Evolutionary conservation across 2,797 vertebrate genomes (phyloP).

Genomic region (Fringilla coelebs): DNA sequence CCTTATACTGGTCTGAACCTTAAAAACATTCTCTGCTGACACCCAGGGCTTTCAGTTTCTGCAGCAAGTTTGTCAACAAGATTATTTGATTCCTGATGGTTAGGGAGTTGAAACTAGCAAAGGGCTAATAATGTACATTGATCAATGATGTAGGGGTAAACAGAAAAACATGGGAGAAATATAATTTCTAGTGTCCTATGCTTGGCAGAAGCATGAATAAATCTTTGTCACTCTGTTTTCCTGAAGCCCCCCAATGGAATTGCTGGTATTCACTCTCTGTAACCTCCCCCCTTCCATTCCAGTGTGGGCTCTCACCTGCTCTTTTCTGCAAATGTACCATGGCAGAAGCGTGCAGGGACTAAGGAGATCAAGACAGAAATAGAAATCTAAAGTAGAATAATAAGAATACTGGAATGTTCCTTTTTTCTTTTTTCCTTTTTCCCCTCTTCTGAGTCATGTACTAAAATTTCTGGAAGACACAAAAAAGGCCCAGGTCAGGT

Average conservation of each 20-base stretch:
- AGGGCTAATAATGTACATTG: not conserved
- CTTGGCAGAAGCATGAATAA: not conserved
- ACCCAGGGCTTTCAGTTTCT: not conserved
- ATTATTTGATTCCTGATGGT: not conserved
- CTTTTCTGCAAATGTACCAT: not conserved
- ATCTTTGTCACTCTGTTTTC: not conserved
- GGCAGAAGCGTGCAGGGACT: not conserved
- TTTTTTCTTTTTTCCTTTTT: too few species aligned
- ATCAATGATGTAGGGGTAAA: not conserved
- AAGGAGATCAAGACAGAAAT: not conserved
- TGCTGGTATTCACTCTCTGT: not conserved
- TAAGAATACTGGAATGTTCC: not conserved
- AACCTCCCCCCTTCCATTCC: not conserved
- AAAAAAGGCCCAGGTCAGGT: not conserved
- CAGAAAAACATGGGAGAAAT: not conserved
- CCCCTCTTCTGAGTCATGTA: not conserved
- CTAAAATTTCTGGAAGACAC: not conserved
- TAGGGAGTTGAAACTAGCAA: not conserved
- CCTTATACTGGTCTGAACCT: not conserved
- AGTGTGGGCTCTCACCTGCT: not conserved
- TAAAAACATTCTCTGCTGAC: not conserved
- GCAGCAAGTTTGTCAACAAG: not conserved
- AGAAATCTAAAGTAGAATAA: not conserved
- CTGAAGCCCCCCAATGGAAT: not conserved
- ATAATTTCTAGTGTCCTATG: not conserved